Conservation (phyloP, 2,888 invertebrate species). For the Orthosia gothica region DNA sequence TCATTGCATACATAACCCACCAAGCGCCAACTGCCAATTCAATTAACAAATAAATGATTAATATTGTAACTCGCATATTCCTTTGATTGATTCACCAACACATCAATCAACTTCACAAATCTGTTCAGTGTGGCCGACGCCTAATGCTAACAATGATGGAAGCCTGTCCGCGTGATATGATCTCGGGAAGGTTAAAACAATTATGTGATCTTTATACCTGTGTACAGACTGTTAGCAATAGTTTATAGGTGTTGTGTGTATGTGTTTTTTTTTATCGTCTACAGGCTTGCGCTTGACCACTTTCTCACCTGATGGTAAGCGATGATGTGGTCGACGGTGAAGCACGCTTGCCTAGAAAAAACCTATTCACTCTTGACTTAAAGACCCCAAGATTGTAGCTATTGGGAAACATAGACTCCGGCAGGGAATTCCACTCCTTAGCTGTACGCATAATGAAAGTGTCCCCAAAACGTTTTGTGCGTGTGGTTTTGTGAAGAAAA, state of each 20-base stretch:
- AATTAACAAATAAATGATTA: conserved; percentile 23
- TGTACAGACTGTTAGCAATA: conserved; percentile 16
- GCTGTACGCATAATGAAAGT: too few relatives aligned
- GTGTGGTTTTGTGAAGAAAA: neutral
- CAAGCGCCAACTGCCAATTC: neutral
- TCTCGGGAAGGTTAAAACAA: conserved; percentile 67
- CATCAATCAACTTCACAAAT: conserved; percentile 56
- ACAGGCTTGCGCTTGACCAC: too few relatives aligned
- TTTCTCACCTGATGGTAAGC: too few relatives aligned
- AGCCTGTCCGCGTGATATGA: conserved; percentile 55
- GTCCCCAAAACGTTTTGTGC: too few relatives aligned
- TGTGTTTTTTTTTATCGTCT: too few relatives aligned
- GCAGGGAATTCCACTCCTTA: too few relatives aligned
- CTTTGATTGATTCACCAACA: conserved; percentile 40
- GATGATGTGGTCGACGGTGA: too few relatives aligned
- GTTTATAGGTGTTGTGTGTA: neutral
- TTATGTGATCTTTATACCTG: conserved; percentile 62
- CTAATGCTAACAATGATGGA: conserved; percentile 54
- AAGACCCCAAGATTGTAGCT: too few relatives aligned
- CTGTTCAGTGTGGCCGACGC: conserved; percentile 29
- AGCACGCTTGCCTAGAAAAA: too few relatives aligned
- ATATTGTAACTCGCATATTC: conserved; percentile 16
- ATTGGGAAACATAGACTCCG: too few relatives aligned
- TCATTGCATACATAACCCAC: neutral
- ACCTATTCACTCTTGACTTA: too few relatives aligned